A percentile compares a stretch with the other conserved stretches of the same genome.
Conservation (phyloP, 2,888 invertebrate genomes). For the Hedya salicella region DNA sequence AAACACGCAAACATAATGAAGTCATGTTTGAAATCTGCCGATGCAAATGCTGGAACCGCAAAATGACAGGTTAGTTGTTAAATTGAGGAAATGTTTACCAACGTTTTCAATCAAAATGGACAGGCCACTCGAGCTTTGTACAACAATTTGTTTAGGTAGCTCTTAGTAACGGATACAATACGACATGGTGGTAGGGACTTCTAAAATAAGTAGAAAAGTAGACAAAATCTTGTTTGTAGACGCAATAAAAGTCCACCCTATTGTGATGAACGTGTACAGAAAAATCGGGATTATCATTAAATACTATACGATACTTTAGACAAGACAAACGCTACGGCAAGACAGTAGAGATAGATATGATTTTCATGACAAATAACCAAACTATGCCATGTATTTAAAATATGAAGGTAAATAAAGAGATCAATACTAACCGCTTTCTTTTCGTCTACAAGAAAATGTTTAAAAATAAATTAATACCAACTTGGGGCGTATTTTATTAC, state of each 20-base stretch:
- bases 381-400: not conserved
- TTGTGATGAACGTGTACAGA: slow-evolving; percentile 4
- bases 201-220: slow-evolving; percentile 16
- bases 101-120: slow-evolving; percentile 7
- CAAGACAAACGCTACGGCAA: not conserved
- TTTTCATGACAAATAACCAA: not conserved
- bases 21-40: slow-evolving; percentile 53
- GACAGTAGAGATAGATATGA: not conserved
- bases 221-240: slow-evolving; percentile 5
- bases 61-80: slow-evolving; percentile 33
- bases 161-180: not conserved
- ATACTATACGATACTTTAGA: not conserved
- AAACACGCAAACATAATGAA: slow-evolving; percentile 51
- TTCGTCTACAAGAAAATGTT: not conserved
- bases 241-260: not conserved
- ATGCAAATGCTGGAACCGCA: slow-evolving; percentile 44
- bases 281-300: not conserved
- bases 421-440: not conserved
- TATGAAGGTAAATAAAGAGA: not conserved
- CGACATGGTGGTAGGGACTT: not conserved
- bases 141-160: slow-evolving; percentile 2
- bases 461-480: not conserved
- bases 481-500: slow-evolving; percentile 1
- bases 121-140: not conserved
- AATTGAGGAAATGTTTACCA: slow-evolving; percentile 23